phyloP scores from a whole-genome alignment of 2,797 vertebrate genomes.

The Tarsius wallacei region DNA sequence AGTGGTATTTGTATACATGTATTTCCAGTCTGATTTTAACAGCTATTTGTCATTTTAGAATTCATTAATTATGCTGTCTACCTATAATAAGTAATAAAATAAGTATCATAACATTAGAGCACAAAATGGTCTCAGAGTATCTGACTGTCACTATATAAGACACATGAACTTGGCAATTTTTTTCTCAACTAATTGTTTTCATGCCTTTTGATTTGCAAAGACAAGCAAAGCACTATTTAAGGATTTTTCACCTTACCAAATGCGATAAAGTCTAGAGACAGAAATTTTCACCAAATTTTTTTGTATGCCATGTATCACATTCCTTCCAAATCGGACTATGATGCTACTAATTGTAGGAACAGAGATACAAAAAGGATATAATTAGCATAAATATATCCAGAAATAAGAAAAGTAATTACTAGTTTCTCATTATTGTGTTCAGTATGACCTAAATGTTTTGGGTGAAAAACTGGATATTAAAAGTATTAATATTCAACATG shows the following conservation, averaged over 20 bases:
- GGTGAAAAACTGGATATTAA: background rate
- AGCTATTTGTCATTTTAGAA: background rate
- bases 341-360: background rate
- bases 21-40: constrained; percentile 26
- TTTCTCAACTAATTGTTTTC: constrained; percentile 57
- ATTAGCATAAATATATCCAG: background rate
- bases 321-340: constrained; percentile 33
- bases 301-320: background rate
- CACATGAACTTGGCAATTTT: background rate
- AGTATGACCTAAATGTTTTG: background rate
- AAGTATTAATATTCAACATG: constrained; percentile 35
- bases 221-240: background rate
- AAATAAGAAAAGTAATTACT: constrained; percentile 54
- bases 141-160: background rate
- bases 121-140: constrained; percentile 33
- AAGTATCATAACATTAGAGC: background rate
- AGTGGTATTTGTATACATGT: background rate
- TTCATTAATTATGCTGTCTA: constrained; percentile 5
- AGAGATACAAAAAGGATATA: constrained; percentile 18
- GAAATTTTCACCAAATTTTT: constrained; percentile 43
- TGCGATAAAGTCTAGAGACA: constrained; percentile 22
- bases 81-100: background rate
- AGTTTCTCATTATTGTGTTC: constrained; percentile 14
- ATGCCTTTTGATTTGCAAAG: constrained; percentile 58
- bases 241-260: constrained; percentile 61